phyloP scores from a whole-genome alignment of 2,888 invertebrate species.

The Phortica okadai region DNA sequence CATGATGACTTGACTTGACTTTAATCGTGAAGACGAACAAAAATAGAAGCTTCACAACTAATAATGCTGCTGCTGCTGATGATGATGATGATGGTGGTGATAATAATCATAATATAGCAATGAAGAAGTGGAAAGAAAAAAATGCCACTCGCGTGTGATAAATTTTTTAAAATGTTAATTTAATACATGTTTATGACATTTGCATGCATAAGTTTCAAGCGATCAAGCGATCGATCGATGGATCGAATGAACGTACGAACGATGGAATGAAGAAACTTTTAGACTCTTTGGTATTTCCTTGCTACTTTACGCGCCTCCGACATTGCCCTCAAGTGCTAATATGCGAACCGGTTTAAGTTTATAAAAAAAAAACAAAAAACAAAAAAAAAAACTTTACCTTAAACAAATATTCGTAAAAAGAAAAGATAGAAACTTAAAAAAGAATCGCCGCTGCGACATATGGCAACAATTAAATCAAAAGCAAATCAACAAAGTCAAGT shows the following conservation, averaged over 20 bases:
- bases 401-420: background rate
- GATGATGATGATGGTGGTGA: background rate
- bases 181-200: conserved; percentile 18
- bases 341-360: too few relatives aligned
- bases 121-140: background rate
- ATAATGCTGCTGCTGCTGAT: background rate
- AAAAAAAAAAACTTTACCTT: conserved; percentile 8
- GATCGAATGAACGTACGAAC: background rate
- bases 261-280: background rate
- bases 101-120: too few relatives aligned
- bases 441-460: background rate
- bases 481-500: background rate
- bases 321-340: background rate
- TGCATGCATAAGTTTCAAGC: conserved; percentile 16
- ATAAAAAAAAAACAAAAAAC: background rate
- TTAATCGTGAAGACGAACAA: too few relatives aligned
- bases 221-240: background rate
- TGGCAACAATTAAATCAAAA: background rate
- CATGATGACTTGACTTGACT: too few relatives aligned
- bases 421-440: background rate
- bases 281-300: background rate
- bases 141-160: conserved; percentile 16
- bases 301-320: background rate
- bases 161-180: conserved; percentile 12
- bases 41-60: too few relatives aligned